These are phyloP conservation scores for Agapetus fuscipes DNA, from an alignment of 2,888 invertebrate species.

Conservation along the genomic window DNA sequence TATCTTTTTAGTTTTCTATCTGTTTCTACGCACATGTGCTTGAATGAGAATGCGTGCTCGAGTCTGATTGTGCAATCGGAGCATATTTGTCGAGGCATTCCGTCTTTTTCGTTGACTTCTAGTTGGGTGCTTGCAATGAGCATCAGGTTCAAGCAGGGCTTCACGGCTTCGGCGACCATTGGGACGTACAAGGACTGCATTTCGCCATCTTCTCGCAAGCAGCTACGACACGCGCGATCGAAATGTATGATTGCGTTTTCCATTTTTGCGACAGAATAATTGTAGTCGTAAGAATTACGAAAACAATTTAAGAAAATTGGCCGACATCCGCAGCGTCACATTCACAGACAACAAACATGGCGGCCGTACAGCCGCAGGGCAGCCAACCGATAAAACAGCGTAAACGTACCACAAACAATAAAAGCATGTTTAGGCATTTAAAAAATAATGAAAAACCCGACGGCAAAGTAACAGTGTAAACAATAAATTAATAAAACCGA, in stretches of 20 bases:
- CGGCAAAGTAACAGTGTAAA: too few relatives aligned
- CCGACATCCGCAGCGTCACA: too few relatives aligned
- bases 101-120: constrained; percentile 1
- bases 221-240: constrained; percentile 7
- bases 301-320: too few relatives aligned
- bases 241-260: background rate
- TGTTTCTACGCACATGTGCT: constrained; percentile 2
- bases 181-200: constrained; percentile 2
- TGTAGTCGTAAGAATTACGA: background rate
- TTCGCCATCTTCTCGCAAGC: constrained; percentile 1
- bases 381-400: too few relatives aligned
- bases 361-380: too few relatives aligned
- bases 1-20: constrained; percentile 1
- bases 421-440: too few relatives aligned
- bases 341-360: too few relatives aligned
- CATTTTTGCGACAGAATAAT: too few relatives aligned
- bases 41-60: constrained; percentile 1
- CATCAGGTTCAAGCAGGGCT: background rate
- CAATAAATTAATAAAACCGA: too few relatives aligned
- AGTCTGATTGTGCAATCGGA: constrained; percentile 2
- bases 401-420: too few relatives aligned
- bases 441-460: too few relatives aligned
- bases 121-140: background rate
- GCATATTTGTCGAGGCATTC: constrained; percentile 4
- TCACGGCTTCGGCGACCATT: background rate